Evolutionary conservation across 2,888 invertebrate species (phyloP).

Genomic region (Xestoiulus laeticollis): DNA sequence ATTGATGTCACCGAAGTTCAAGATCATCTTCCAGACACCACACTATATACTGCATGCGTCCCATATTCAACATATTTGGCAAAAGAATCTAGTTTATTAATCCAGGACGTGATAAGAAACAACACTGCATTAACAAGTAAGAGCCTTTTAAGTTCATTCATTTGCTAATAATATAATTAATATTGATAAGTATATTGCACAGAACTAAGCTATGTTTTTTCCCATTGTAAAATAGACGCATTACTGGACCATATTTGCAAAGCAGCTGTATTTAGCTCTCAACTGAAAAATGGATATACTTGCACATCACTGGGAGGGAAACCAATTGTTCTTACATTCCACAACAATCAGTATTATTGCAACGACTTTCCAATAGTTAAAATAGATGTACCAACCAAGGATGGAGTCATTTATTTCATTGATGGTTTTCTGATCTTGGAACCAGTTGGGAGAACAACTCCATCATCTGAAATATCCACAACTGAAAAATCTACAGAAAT

Average conservation of each 20-base stretch:
- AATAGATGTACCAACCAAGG: constrained; percentile 39
- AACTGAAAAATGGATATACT: constrained; percentile 44
- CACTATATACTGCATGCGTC: constrained; percentile 44
- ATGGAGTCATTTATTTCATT: constrained; percentile 49
- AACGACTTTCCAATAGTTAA: constrained; percentile 42
- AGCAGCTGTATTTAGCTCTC: constrained; percentile 8
- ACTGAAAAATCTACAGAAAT: not conserved
- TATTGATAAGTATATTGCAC: not conserved
- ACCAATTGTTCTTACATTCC: constrained; percentile 6
- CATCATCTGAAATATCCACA: constrained; percentile 31
- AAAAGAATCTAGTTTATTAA: not conserved
- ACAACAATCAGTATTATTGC: constrained; percentile 47
- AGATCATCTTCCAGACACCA: not conserved
- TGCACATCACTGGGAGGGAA: constrained; percentile 47
- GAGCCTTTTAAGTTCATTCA: not conserved
- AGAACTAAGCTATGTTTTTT: constrained; percentile 4
- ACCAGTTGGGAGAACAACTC: not conserved
- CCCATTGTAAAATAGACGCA: not conserved
- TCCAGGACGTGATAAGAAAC: constrained; percentile 37
- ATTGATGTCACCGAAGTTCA: constrained; percentile 46
- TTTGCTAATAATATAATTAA: not conserved
- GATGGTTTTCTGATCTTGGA: constrained; percentile 45
- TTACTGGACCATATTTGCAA: constrained; percentile 23
- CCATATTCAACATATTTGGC: constrained; percentile 23
- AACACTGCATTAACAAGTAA: constrained; percentile 39